A percentile compares a stretch with the other conserved stretches of the same genome.
These are phyloP conservation scores for Brachionus manjavacas DNA, from an alignment of 1,140 invertebrate species.

Conservation along the genomic window DNA sequence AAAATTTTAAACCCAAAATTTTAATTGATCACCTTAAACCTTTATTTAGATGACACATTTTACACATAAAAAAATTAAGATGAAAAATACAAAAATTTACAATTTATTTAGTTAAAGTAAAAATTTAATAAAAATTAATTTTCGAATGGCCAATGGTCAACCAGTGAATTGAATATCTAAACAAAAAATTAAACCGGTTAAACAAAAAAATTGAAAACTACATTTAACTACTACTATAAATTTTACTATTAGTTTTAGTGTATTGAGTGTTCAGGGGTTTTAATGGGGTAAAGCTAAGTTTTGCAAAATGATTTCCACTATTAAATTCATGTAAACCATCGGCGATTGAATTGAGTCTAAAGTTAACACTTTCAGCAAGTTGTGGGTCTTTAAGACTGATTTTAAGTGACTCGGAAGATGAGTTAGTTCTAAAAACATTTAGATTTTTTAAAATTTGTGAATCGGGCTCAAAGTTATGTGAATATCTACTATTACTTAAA, in stretches of 20 bases:
- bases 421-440: neutral
- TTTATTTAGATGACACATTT: neutral
- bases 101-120: neutral
- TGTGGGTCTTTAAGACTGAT: neutral
- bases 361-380: neutral
- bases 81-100: neutral
- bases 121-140: neutral
- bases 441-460: constrained; percentile 30
- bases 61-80: neutral
- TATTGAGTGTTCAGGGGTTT: neutral
- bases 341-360: neutral
- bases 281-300: neutral
- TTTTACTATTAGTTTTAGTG: neutral
- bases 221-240: neutral
- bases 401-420: neutral
- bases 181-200: neutral
- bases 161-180: neutral
- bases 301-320: neutral
- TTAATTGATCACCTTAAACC: neutral
- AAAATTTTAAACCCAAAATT: no score
- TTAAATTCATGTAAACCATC: neutral
- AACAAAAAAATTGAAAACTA: neutral
- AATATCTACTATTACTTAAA: neutral
- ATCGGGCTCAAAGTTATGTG: neutral
- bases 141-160: neutral